Conservation (phyloP, 30 jellyfish, hydroid and myxozoan species). For the Aurelia aurita complex sp. Pacific region DNA sequence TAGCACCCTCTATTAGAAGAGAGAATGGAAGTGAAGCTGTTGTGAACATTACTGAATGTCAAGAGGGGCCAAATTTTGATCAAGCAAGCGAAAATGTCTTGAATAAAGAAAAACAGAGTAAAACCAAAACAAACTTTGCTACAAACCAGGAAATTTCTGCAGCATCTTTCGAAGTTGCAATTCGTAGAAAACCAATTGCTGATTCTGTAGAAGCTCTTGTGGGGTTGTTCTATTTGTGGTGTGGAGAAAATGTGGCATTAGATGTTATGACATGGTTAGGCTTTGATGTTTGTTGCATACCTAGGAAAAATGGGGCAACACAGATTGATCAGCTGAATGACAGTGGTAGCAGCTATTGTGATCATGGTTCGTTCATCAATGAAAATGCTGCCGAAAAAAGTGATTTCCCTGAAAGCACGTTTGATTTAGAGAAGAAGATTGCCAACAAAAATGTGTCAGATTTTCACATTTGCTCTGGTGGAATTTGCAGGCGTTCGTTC, state of each 20-base stretch:
- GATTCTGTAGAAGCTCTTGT: slow-evolving; percentile 62
- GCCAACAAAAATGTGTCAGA: neutral
- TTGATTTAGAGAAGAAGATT: neutral
- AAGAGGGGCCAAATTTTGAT: no score
- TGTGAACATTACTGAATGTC: no score
- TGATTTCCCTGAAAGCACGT: neutral
- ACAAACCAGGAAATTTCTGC: no score
- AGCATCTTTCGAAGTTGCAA: neutral
- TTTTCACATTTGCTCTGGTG: neutral
- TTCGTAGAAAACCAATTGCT: slow-evolving; percentile 48
- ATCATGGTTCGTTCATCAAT: neutral
- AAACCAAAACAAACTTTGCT: no score
- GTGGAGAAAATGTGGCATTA: slow-evolving; percentile 33
- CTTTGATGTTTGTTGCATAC: slow-evolving; percentile 36
- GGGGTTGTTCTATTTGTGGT: slow-evolving; percentile 29
- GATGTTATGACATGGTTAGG: slow-evolving; percentile 43
- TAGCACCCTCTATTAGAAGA: no score
- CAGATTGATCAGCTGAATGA: neutral
- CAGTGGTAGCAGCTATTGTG: neutral
- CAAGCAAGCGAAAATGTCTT: no score
- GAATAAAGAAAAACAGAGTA: no score
- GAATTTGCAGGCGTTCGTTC: neutral
- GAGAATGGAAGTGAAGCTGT: no score
- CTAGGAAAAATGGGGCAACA: neutral
- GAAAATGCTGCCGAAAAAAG: neutral